These are phyloP conservation scores for Xanthia togata DNA, from an alignment of 2,888 invertebrate genomes.

Conservation along the genomic window DNA sequence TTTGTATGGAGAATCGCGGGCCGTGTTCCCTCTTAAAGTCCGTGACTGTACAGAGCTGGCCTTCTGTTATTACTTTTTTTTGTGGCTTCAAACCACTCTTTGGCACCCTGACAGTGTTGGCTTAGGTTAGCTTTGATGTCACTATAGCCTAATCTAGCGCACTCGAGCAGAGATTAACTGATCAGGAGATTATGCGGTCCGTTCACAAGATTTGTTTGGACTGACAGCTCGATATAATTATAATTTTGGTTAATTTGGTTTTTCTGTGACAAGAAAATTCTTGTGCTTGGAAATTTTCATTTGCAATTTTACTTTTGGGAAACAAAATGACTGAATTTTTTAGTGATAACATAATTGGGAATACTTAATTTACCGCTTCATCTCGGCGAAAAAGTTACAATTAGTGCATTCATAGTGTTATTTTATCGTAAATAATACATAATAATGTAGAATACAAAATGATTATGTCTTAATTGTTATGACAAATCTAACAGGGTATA, in stretches of 20 bases:
- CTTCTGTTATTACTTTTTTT: slow-evolving; percentile 5
- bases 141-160: slow-evolving; percentile 15
- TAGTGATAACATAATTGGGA: slow-evolving; percentile 23
- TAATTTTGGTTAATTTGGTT: not conserved
- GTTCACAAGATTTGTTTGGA: slow-evolving; percentile 7
- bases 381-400: not conserved
- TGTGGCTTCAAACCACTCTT: not conserved
- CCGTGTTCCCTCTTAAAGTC: no score
- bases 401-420: not conserved
- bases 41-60: not conserved
- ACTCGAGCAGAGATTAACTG: slow-evolving; percentile 37
- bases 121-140: slow-evolving; percentile 46
- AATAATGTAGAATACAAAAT: not conserved
- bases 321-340: not conserved
- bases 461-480: not conserved
- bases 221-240: not conserved
- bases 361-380: slow-evolving; percentile 19
- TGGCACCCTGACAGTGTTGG: slow-evolving; percentile 27
- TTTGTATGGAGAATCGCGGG: no score
- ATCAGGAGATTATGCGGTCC: slow-evolving; percentile 8
- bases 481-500: no score
- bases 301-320: not conserved
- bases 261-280: not conserved
- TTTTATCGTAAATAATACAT: not conserved
- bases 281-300: not conserved